phyloP scores from a whole-genome alignment of 1,140 invertebrate genomes.

The Coelopa frigida region DNA sequence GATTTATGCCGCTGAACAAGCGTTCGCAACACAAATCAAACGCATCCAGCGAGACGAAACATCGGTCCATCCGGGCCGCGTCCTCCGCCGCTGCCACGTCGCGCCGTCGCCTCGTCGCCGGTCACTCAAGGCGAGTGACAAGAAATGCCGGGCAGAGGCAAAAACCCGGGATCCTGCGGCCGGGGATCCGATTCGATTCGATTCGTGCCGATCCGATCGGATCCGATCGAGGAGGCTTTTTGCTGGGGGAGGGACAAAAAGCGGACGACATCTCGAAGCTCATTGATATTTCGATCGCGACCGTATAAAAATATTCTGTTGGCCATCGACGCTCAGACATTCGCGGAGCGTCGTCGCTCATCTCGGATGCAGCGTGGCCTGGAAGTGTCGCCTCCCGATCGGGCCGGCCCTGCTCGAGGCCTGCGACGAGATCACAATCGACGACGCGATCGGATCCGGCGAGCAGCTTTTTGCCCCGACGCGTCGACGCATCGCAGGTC shows the following conservation, averaged over 20 bases:
- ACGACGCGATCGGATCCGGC: background rate
- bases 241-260: too few relatives aligned
- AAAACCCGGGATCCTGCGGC: too few relatives aligned
- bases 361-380: constrained; percentile 21
- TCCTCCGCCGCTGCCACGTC: too few relatives aligned
- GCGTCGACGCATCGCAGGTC: constrained; percentile 1
- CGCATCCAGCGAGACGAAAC: constrained; percentile 39
- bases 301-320: constrained; percentile 45
- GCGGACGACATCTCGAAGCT: too few relatives aligned
- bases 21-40: constrained; percentile 40
- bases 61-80: too few relatives aligned
- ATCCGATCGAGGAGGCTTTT: too few relatives aligned
- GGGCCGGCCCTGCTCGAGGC: background rate
- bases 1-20: constrained; percentile 39
- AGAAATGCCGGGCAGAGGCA: background rate
- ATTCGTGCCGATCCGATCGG: too few relatives aligned
- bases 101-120: too few relatives aligned
- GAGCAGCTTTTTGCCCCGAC: constrained; percentile 4
- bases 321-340: constrained; percentile 19
- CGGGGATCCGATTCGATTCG: too few relatives aligned
- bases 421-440: background rate
- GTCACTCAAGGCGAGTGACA: background rate
- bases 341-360: background rate
- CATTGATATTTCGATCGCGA: constrained; percentile 45
- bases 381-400: constrained; percentile 36